Conservation (phyloP, 2,797 vertebrate genomes). For the Poecile montanus region DNA sequence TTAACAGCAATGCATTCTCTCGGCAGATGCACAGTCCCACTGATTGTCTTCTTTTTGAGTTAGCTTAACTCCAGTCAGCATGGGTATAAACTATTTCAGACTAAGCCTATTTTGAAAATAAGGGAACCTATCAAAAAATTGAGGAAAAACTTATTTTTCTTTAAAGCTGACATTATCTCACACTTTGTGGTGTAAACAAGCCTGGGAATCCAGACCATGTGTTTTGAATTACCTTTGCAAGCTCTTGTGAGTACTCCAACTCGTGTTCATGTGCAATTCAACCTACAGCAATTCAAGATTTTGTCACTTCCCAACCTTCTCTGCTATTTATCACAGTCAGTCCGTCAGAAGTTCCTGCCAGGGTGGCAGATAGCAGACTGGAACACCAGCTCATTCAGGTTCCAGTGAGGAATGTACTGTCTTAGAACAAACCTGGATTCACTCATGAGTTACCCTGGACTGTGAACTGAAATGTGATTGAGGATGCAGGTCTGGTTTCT, state of each 20-base stretch:
- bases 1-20: not conserved
- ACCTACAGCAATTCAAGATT: conserved; percentile 2
- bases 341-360: not conserved
- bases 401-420: not conserved
- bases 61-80: not conserved
- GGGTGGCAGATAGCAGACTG: not conserved
- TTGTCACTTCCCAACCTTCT: conserved; percentile 7
- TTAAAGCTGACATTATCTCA: not conserved
- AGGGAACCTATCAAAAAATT: not conserved
- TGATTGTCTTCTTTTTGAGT: not conserved
- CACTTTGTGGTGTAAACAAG: conserved; percentile 6
- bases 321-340: not conserved
- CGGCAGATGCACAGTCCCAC: not conserved
- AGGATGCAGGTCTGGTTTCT: not conserved
- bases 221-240: conserved; percentile 21
- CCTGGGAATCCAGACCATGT: not conserved
- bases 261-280: not conserved
- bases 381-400: not conserved
- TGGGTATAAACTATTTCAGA: not conserved
- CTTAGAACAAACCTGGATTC: not conserved
- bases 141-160: conserved; percentile 6
- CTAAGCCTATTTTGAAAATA: not conserved
- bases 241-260: conserved; percentile 6
- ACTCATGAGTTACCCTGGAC: not conserved
- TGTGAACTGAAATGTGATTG: not conserved